These are phyloP conservation scores for Scaptomyza caliginosa DNA, from an alignment of 2,888 invertebrate species.

Conservation along the genomic window DNA sequence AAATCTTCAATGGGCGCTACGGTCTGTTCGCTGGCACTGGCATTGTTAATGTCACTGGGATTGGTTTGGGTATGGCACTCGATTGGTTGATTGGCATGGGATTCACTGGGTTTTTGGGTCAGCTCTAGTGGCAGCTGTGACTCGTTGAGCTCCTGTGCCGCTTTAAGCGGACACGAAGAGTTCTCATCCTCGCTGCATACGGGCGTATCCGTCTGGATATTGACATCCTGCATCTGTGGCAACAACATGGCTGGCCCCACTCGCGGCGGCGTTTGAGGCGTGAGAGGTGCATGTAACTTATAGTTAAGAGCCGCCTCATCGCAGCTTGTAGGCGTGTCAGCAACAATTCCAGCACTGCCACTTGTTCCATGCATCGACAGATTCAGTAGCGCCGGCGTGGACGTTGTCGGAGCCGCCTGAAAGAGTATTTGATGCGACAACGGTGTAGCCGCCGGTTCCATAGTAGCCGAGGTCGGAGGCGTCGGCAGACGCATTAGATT, in stretches of 20 bases:
- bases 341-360: conserved; percentile 16
- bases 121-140: conserved; percentile 73
- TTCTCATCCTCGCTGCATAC: conserved; percentile 87
- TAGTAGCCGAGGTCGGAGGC: conserved; percentile 80
- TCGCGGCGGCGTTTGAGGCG: conserved; percentile 75
- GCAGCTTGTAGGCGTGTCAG: conserved; percentile 36
- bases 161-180: conserved; percentile 64
- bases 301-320: conserved; percentile 65
- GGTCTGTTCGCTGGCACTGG: conserved; percentile 40
- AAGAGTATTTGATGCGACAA: conserved; percentile 69
- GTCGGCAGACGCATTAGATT: conserved; percentile 81
- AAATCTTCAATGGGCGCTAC: conserved; percentile 20
- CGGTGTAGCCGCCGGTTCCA: conserved; percentile 62
- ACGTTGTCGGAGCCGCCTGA: conserved; percentile 55
- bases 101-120: conserved; percentile 66
- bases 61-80: conserved; percentile 71
- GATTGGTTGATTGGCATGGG: conserved; percentile 51
- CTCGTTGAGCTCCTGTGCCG: conserved; percentile 36
- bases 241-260: conserved; percentile 50
- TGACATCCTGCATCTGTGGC: conserved; percentile 91
- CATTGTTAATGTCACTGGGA: conserved; percentile 59
- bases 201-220: conserved; percentile 92
- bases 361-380: conserved; percentile 64
- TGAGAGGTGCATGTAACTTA: conserved; percentile 63
- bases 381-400: conserved; percentile 54